Evolutionary conservation across 2,113 vertebrate genomes (phyloP).

Genomic region (Channa maculata): DNA sequence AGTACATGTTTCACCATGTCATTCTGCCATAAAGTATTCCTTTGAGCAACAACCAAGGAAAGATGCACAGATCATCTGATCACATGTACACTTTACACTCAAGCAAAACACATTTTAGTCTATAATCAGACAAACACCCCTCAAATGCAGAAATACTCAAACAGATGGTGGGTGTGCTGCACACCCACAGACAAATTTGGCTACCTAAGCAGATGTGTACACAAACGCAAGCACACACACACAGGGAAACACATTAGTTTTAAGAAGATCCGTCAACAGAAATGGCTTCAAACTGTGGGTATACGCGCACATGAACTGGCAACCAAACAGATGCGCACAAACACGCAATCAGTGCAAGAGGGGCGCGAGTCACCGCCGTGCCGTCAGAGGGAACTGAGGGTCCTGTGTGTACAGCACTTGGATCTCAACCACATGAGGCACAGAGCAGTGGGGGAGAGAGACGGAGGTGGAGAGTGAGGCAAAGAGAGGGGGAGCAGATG

Average conservation of each 20-base stretch:
- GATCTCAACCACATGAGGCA: constrained; percentile 72
- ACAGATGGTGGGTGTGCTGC: constrained; percentile 71
- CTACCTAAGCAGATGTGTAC: constrained; percentile 73
- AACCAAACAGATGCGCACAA: constrained; percentile 51
- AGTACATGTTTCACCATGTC: too few species aligned
- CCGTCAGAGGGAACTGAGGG: constrained; percentile 54
- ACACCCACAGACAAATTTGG: constrained; percentile 51
- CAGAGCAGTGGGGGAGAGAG: constrained; percentile 53
- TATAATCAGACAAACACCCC: constrained; percentile 54
- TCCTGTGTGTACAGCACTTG: constrained; percentile 70
- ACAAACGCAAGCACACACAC: constrained; percentile 40
- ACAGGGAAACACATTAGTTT: constrained; percentile 41
- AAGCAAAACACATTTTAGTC: constrained; percentile 47
- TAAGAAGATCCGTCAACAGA: constrained; percentile 41
- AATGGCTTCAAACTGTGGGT: constrained; percentile 52
- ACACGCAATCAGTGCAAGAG: constrained; percentile 50
- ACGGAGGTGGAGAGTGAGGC: constrained; percentile 63
- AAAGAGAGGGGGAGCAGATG: constrained; percentile 82
- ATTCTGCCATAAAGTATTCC: too few species aligned
- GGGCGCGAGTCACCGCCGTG: constrained; percentile 36
- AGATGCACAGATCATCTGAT: background rate
- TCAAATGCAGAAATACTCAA: constrained; percentile 50
- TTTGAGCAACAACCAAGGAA: too few species aligned
- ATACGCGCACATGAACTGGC: constrained; percentile 23
- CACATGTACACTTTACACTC: constrained; percentile 29